Percentiles rank a stretch among this genome's conserved stretches.
phyloP scores from a whole-genome alignment of 2,113 vertebrate genomes.

The Sardina pilchardus region DNA sequence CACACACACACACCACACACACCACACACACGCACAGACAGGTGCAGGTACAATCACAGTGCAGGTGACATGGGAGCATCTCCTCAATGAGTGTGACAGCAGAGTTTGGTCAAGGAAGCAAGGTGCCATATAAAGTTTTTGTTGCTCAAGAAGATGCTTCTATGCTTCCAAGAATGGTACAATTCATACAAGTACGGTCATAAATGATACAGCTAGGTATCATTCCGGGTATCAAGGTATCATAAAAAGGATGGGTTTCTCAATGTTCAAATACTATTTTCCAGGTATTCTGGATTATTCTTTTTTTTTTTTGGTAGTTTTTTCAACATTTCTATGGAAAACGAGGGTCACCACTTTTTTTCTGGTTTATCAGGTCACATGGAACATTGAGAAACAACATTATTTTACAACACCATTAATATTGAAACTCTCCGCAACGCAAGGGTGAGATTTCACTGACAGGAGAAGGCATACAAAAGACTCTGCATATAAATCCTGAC shows the following conservation, averaged over 20 bases:
- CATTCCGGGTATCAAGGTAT: no score
- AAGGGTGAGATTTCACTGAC: background rate
- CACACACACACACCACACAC: background rate
- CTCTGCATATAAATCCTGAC: background rate
- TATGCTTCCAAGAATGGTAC: background rate
- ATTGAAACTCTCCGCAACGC: background rate
- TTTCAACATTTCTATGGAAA: background rate
- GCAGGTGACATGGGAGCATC: slow-evolving; percentile 21
- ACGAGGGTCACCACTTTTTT: background rate
- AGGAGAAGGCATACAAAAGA: background rate
- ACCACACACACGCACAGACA: slow-evolving; percentile 42
- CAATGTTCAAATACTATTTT: no score
- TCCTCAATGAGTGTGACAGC: background rate
- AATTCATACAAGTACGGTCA: background rate
- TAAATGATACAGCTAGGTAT: background rate
- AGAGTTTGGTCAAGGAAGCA: slow-evolving; percentile 6
- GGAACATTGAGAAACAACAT: background rate
- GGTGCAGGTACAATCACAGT: slow-evolving; percentile 63
- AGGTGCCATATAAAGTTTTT: background rate
- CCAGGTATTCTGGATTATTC: no score
- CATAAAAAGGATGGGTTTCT: no score
- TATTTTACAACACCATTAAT: background rate
- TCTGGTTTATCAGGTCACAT: background rate
- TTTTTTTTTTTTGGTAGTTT: no score
- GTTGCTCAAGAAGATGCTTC: background rate